Conservation (phyloP, 2,113 vertebrate species). For the Leptodactylus fuscus region DNA sequence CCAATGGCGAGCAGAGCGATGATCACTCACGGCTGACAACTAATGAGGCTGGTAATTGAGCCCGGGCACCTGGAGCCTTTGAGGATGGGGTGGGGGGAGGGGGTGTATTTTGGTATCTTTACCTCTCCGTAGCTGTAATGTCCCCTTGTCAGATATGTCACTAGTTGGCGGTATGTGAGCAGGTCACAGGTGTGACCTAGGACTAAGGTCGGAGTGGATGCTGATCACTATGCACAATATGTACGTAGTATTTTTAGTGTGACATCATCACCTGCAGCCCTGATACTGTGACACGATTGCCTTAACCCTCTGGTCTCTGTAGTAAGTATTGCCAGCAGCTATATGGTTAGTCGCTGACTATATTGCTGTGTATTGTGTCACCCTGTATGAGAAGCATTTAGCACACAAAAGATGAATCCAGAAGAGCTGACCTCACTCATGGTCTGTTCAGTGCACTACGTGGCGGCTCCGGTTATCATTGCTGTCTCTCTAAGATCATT, state of each 20-base stretch:
- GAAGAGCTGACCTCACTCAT: not conserved
- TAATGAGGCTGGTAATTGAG: constrained; percentile 58
- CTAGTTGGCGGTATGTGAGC: not conserved
- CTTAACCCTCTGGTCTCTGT: too few species aligned
- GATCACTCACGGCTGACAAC: constrained; percentile 61
- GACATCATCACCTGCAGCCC: too few species aligned
- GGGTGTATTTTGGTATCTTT: not conserved
- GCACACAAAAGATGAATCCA: not conserved
- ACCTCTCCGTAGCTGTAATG: too few species aligned
- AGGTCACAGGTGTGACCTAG: not conserved
- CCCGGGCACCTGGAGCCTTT: constrained; percentile 51
- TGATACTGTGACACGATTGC: too few species aligned
- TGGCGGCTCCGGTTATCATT: not conserved
- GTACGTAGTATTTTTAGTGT: too few species aligned
- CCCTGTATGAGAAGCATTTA: not conserved
- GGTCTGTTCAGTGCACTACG: not conserved
- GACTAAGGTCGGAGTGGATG: too few species aligned
- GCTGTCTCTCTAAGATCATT: too few species aligned
- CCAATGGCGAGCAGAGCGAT: constrained; percentile 37
- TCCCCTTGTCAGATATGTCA: not conserved
- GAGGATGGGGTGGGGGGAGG: too few species aligned
- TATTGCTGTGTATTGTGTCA: not conserved
- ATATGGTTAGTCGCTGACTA: not conserved
- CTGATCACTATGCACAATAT: too few species aligned
- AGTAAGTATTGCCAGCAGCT: not conserved